These are phyloP conservation scores for Pristionchus exspectatus DNA, from an alignment of 2,888 invertebrate genomes.

Conservation along the genomic window DNA sequence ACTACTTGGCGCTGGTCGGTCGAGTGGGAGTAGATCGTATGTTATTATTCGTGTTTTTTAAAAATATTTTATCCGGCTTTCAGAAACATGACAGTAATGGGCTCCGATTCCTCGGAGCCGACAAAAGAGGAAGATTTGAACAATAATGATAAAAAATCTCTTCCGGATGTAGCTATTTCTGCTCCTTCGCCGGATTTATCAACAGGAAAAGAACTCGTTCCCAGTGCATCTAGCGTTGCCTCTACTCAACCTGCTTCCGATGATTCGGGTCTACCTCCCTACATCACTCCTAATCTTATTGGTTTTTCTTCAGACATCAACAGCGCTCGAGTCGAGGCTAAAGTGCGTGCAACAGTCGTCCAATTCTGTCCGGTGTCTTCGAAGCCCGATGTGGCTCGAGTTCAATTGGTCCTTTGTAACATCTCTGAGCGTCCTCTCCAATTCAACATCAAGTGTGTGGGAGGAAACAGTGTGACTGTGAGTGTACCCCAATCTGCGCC, in stretches of 20 bases:
- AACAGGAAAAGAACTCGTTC: not conserved
- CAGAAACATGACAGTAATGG: slow-evolving; percentile 7
- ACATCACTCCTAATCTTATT: not conserved
- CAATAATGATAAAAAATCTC: slow-evolving; percentile 1
- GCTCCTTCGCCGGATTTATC: not conserved
- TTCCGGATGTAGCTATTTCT: slow-evolving; percentile 13
- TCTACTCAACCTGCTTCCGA: slow-evolving; percentile 24
- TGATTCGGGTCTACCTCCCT: not conserved
- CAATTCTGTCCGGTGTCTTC: slow-evolving; percentile 48
- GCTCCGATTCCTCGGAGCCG: not conserved
- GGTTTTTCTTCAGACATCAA: not conserved
- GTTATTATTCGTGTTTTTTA: not conserved
- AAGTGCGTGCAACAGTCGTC: slow-evolving; percentile 28
- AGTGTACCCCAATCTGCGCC: not conserved
- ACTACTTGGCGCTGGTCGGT: not conserved
- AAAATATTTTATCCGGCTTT: not conserved
- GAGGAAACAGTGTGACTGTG: slow-evolving; percentile 64
- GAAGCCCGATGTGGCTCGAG: slow-evolving; percentile 63
- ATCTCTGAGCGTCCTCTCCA: slow-evolving; percentile 71
- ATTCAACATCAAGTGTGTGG: slow-evolving; percentile 66
- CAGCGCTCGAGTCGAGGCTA: slow-evolving; percentile 17
- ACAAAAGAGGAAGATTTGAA: slow-evolving; percentile 25
- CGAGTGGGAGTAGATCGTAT: not conserved
- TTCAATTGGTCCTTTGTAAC: slow-evolving; percentile 71
- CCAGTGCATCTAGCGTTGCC: slow-evolving; percentile 16